Base-by-base conservation (phyloP, 2,888 invertebrate genomes). In the Cynaeus angustus region DNA sequence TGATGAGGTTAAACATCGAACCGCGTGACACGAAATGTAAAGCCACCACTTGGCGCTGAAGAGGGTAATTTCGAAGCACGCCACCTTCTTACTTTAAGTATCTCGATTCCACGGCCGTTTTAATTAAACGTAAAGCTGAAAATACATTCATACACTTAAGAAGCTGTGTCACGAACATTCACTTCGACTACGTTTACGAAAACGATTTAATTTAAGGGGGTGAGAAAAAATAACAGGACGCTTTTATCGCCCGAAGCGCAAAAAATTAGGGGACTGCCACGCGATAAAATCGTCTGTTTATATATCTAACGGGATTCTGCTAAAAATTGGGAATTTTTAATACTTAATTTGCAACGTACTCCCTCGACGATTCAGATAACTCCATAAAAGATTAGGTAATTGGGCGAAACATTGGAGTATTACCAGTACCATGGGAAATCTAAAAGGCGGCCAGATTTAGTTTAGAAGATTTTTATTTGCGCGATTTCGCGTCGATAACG, bases 131-230 rank as follows among this genome's bases (percentile, higher is more conserved):
- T 62, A 62, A 67, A 71, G 71, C 65, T 70, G 67, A 74, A 68
- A 74, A 75, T 75, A 72, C 73, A 73, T 75, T 74, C 72, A 70
- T 70, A 74, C 71, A 68, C 71, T 74, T 70, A 70, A 71, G 70
- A 64, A 48, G 67, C 69, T 43, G 65, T 73, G 73, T 64, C 73
- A 72, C 67, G 71, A 72, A 72, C 71, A 67, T 70, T 70, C 73
- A 71, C 55, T 70, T 52, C 33, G 38, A 28, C 53, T 45, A 59
- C 67, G 55, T 45, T 52, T 45, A 28, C 64, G 55, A 56, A 48
- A 62, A 68, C 62, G 68, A 64, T 68, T 68, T 68, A 62, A 62
- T 68, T 66, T 52, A 58, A 66, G 48, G 43, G 21, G 26, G 55
- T 13, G 50, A 66, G 66, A 66, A 58, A 66, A 66, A 66, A 46